Percentiles rank a stretch among this genome's conserved stretches.
Evolutionary conservation across 1,140 invertebrate species (phyloP).

Genomic region (Himalopsyche phryganea): DNA sequence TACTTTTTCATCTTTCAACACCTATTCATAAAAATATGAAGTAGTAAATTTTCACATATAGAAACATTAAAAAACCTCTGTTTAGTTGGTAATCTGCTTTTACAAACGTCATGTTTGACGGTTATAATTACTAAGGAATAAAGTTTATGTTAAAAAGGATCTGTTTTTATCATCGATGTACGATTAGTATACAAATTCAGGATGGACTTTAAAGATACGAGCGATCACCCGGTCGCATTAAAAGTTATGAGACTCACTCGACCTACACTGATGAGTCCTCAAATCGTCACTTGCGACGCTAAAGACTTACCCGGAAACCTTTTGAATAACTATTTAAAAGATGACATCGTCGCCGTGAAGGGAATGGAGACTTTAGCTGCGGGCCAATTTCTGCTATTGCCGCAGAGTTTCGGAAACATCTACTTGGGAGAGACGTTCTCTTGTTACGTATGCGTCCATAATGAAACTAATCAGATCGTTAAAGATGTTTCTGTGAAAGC

Average conservation of each 20-base stretch:
- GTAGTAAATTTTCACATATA: too few relatives aligned
- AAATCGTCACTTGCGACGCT: constrained; percentile 77
- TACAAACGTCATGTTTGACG: too few relatives aligned
- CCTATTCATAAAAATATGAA: too few relatives aligned
- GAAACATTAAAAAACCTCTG: too few relatives aligned
- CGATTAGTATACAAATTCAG: background rate
- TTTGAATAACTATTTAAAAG: constrained; percentile 70
- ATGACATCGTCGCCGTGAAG: constrained; percentile 71
- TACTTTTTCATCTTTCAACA: too few relatives aligned
- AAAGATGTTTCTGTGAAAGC: constrained; percentile 82
- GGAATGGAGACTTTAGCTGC: constrained; percentile 79
- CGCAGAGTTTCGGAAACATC: constrained; percentile 90
- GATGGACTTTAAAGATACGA: constrained; percentile 50
- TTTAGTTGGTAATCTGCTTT: too few relatives aligned
- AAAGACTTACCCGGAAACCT: constrained; percentile 80
- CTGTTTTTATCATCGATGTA: background rate
- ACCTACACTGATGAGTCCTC: constrained; percentile 75
- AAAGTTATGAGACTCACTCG: constrained; percentile 92
- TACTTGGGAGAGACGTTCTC: constrained; percentile 94
- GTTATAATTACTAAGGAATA: background rate
- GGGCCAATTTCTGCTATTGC: constrained; percentile 85
- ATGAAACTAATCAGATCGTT: constrained; percentile 81
- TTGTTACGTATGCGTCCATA: constrained; percentile 95
- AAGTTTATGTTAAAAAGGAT: background rate
- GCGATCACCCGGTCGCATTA: constrained; percentile 49